Evolutionary conservation across 2,797 vertebrate genomes (phyloP).

Genomic region (Anas bernieri): DNA sequence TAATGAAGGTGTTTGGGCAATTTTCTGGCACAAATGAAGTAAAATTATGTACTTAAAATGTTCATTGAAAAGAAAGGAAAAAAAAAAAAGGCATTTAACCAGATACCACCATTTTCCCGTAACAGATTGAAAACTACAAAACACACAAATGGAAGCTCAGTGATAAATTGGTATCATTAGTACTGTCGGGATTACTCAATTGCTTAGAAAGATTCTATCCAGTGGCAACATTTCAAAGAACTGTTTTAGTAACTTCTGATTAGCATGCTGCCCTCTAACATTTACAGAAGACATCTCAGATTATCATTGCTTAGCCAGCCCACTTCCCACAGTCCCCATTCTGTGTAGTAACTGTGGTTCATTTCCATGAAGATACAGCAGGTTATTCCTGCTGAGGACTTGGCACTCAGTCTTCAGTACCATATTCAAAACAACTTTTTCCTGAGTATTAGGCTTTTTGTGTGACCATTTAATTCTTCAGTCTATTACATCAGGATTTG

Average conservation of each 20-base stretch:
- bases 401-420: slow-evolving; percentile 17
- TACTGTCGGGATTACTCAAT: slow-evolving; percentile 68
- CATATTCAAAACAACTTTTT: slow-evolving; percentile 41
- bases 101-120: slow-evolving; percentile 63
- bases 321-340: neutral
- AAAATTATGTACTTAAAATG: slow-evolving; percentile 79
- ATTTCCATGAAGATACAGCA: neutral
- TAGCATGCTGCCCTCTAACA: slow-evolving; percentile 15
- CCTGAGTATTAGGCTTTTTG: neutral
- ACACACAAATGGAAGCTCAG: slow-evolving; percentile 61
- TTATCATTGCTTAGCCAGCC: neutral
- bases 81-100: slow-evolving; percentile 10
- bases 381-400: neutral
- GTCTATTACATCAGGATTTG: neutral
- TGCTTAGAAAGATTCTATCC: slow-evolving; percentile 63
- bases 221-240: slow-evolving; percentile 65
- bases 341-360: neutral
- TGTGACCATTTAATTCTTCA: neutral
- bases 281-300: neutral
- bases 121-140: slow-evolving; percentile 76
- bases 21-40: slow-evolving; percentile 78
- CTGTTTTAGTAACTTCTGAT: slow-evolving; percentile 56
- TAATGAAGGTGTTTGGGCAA: slow-evolving; percentile 79
- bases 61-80: slow-evolving; percentile 59
- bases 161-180: slow-evolving; percentile 78